Conservation (phyloP, 2,797 vertebrate genomes). For the Clarias platycephalus region DNA sequence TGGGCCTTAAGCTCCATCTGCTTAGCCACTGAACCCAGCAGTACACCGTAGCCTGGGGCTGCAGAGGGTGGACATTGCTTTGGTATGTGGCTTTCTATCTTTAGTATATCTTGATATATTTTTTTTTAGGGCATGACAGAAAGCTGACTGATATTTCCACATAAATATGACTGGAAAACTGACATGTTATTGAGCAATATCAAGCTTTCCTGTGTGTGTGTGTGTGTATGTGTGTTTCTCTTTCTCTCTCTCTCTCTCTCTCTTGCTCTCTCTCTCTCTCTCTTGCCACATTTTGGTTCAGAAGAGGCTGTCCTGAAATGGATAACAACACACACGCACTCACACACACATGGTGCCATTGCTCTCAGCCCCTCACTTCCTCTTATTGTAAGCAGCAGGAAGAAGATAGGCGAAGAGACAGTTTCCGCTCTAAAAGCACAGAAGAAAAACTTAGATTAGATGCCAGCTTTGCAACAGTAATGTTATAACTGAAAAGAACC, state of each 20-base stretch:
- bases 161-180: conserved; percentile 20
- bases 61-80: conserved; percentile 12
- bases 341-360: conserved; percentile 26
- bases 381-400: conserved; percentile 62
- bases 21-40: conserved; percentile 32
- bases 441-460: not conserved
- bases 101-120: conserved; percentile 6
- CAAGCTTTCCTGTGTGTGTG: not conserved
- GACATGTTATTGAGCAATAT: conserved; percentile 36
- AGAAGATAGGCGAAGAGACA: conserved; percentile 53
- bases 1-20: conserved; percentile 50
- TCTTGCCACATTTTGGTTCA: conserved; percentile 25
- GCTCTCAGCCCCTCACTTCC: conserved; percentile 56
- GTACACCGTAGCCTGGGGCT: conserved; percentile 24
- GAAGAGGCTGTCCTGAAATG: conserved; percentile 23
- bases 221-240: conserved; percentile 14
- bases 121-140: not conserved
- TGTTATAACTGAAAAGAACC: not conserved
- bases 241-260: conserved; percentile 21
- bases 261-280: conserved; percentile 13
- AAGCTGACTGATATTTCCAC: conserved; percentile 24
- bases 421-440: conserved; percentile 35
- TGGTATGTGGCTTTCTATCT: conserved; percentile 14
- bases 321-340: conserved; percentile 20
- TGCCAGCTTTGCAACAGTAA: not conserved